These are phyloP conservation scores for Microtus montanus DNA, from an alignment of 2,113 vertebrate species.

Conservation along the genomic window DNA sequence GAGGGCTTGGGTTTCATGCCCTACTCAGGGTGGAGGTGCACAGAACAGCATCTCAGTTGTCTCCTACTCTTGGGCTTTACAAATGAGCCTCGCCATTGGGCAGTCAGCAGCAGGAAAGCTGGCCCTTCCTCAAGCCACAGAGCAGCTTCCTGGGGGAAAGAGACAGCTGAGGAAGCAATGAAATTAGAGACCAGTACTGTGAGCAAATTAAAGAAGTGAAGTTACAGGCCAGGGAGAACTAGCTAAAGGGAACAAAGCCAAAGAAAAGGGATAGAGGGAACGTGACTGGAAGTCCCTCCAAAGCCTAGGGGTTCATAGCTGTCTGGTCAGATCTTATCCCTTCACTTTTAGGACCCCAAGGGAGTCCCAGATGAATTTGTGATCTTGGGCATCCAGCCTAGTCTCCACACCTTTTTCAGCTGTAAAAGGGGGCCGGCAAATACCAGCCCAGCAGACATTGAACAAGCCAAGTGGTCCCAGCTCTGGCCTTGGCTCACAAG, in stretches of 20 bases:
- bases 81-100: no score
- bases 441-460: background rate
- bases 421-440: background rate
- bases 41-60: no score
- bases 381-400: background rate
- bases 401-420: background rate
- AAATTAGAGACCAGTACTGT: constrained; percentile 31
- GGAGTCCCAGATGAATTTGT: background rate
- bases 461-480: background rate
- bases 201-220: constrained; percentile 19
- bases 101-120: background rate
- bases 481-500: background rate
- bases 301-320: background rate
- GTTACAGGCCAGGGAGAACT: background rate
- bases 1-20: no score
- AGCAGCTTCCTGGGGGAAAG: background rate
- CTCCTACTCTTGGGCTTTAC: no score
- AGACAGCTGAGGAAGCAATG: constrained; percentile 31
- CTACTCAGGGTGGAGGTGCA: no score
- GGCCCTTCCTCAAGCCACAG: background rate
- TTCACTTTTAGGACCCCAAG: background rate
- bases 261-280: background rate
- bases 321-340: background rate
- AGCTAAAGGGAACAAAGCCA: background rate
- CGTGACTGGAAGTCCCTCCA: background rate